These are phyloP conservation scores for Microtus pennsylvanicus DNA, from an alignment of 2,113 vertebrate genomes.

Conservation along the genomic window DNA sequence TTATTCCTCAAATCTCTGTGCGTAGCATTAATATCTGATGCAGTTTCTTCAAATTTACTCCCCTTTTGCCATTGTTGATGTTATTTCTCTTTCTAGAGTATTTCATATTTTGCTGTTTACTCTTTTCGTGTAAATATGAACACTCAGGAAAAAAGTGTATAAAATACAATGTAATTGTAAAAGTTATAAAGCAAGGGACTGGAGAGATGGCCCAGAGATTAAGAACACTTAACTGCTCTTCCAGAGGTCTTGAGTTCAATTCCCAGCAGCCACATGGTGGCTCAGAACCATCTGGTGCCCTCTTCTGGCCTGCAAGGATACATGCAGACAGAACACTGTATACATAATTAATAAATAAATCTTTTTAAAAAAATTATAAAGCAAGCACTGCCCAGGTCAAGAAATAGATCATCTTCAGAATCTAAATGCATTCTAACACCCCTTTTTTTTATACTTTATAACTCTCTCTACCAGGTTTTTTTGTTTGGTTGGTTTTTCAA, in stretches of 20 bases:
- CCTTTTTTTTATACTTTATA: not conserved
- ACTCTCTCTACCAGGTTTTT: not conserved
- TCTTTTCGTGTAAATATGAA: slow-evolving; percentile 21
- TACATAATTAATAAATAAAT: too few species aligned
- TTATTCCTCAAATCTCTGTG: not conserved
- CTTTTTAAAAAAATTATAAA: too few species aligned
- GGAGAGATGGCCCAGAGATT: too few species aligned
- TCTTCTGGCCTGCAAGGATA: too few species aligned
- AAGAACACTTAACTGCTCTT: too few species aligned
- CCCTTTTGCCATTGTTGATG: not conserved
- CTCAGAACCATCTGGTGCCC: too few species aligned
- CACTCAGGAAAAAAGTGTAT: not conserved
- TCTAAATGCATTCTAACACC: not conserved
- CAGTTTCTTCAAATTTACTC: not conserved
- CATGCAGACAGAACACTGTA: too few species aligned
- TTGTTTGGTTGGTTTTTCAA: too few species aligned
- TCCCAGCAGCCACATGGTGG: too few species aligned
- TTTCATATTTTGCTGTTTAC: slow-evolving; percentile 9
- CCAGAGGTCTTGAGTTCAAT: too few species aligned
- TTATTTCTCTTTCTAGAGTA: not conserved
- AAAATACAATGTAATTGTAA: not conserved
- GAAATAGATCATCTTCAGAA: too few species aligned
- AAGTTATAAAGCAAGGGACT: not conserved
- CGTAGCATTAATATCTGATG: not conserved
- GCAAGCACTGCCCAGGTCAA: too few species aligned